These are phyloP conservation scores for Centropristis striata DNA, from an alignment of 2,113 vertebrate species.

Conservation along the genomic window DNA sequence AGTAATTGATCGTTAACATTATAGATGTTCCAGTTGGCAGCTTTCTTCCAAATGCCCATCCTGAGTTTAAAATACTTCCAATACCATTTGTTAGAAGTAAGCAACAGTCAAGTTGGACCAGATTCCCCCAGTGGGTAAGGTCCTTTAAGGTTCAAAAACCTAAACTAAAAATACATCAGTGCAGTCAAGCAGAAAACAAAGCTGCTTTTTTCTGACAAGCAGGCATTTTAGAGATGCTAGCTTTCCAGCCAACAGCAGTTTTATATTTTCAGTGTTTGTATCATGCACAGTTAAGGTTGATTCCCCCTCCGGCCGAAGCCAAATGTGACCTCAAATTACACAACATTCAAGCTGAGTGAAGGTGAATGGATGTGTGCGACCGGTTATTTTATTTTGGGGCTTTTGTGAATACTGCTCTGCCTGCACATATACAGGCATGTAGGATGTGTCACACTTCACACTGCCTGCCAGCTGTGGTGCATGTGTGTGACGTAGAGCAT, in stretches of 20 bases:
- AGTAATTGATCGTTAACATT: no score
- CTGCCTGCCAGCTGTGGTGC: conserved; percentile 22
- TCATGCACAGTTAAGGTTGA: conserved; percentile 23
- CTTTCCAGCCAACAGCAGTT: background rate
- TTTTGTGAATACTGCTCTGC: conserved; percentile 26
- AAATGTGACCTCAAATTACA: conserved; percentile 36
- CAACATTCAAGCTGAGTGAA: conserved; percentile 14
- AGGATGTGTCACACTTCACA: conserved; percentile 49
- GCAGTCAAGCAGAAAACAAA: background rate
- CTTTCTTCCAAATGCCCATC: no score
- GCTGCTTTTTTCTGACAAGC: background rate
- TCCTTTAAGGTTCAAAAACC: background rate
- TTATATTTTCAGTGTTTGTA: background rate
- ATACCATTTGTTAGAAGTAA: no score
- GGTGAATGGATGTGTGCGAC: conserved; percentile 30
- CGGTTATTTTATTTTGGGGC: background rate
- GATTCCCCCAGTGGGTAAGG: background rate
- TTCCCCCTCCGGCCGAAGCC: conserved; percentile 18
- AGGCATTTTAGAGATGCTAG: background rate
- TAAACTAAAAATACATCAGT: background rate
- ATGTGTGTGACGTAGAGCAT: conserved; percentile 7
- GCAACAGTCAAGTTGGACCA: no score
- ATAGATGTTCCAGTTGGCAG: no score
- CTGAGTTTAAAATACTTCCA: no score
- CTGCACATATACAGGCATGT: conserved; percentile 17